Evolutionary conservation across 2,888 invertebrate species (phyloP).

Genomic region (Polydrusus tereticollis): DNA sequence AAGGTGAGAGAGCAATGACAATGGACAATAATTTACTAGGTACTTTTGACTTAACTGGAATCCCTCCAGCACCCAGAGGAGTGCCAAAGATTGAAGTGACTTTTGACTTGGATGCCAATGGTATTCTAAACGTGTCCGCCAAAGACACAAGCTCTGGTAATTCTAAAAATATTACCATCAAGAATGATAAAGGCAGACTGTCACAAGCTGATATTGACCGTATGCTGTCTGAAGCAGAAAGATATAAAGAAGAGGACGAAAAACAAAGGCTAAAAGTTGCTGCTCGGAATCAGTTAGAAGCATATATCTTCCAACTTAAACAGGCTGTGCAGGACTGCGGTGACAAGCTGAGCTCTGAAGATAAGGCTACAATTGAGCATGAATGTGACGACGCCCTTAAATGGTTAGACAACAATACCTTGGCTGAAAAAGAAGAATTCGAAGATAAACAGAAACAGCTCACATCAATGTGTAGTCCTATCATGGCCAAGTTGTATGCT

Average conservation of each 20-base stretch:
- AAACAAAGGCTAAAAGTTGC: slow-evolving; percentile 76
- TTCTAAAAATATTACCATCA: slow-evolving; percentile 81
- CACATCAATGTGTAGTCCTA: slow-evolving; percentile 67
- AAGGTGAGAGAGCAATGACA: slow-evolving; percentile 86
- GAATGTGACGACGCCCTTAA: slow-evolving; percentile 72
- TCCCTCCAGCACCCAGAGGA: slow-evolving; percentile 78
- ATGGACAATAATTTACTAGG: slow-evolving; percentile 81
- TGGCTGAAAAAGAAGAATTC: slow-evolving; percentile 77
- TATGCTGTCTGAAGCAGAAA: slow-evolving; percentile 35
- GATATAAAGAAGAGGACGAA: slow-evolving; percentile 68
- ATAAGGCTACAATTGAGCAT: slow-evolving; percentile 71
- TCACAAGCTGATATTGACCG: slow-evolving; percentile 34
- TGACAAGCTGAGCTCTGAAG: slow-evolving; percentile 73
- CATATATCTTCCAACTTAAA: slow-evolving; percentile 77
- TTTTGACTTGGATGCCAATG: slow-evolving; percentile 82
- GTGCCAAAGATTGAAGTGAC: slow-evolving; percentile 79
- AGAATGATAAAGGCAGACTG: slow-evolving; percentile 68
- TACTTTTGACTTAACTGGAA: slow-evolving; percentile 76
- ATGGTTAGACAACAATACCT: slow-evolving; percentile 78
- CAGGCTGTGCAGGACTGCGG: slow-evolving; percentile 76
- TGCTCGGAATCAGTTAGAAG: slow-evolving; percentile 80
- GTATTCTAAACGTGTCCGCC: slow-evolving; percentile 73
- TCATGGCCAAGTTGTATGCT: slow-evolving; percentile 73
- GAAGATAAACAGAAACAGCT: slow-evolving; percentile 72
- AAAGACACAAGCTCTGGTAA: slow-evolving; percentile 75